Percentiles rank a stretch among this genome's conserved stretches.
phyloP scores from a whole-genome alignment of 2,797 vertebrate genomes.

The Dipus sagitta region DNA sequence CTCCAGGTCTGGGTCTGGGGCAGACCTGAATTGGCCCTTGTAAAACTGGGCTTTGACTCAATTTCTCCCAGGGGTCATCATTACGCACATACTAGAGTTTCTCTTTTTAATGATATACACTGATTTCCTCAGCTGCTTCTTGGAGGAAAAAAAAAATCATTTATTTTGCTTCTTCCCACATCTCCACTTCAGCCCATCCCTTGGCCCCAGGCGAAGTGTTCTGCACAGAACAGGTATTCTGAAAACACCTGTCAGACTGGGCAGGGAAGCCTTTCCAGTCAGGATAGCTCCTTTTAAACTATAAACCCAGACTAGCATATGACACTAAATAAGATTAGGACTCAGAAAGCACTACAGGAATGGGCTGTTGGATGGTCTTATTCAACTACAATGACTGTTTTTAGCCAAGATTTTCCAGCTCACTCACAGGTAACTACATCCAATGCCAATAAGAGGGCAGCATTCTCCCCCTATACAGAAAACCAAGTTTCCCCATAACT shows the following conservation, averaged over 20 bases:
- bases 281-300: conserved; percentile 35
- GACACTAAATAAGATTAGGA: background rate
- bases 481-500: background rate
- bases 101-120: background rate
- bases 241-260: conserved; percentile 42
- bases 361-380: background rate
- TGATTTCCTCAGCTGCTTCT: background rate
- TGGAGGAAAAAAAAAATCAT: conserved; percentile 7
- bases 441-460: background rate
- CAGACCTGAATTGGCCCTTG: background rate
- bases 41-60: background rate
- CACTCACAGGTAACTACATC: background rate
- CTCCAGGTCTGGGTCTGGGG: background rate
- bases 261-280: conserved; percentile 41
- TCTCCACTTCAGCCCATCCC: background rate
- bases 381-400: background rate
- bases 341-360: background rate
- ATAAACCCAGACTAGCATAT: background rate
- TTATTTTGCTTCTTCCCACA: background rate
- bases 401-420: background rate
- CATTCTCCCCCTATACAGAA: background rate
- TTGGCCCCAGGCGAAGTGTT: background rate
- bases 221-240: background rate
- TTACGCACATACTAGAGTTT: background rate
- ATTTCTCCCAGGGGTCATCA: background rate